Percentiles rank a stretch among this genome's conserved stretches.
phyloP scores from a whole-genome alignment of 2,113 vertebrate species.

The Myrmecobius fasciatus region DNA sequence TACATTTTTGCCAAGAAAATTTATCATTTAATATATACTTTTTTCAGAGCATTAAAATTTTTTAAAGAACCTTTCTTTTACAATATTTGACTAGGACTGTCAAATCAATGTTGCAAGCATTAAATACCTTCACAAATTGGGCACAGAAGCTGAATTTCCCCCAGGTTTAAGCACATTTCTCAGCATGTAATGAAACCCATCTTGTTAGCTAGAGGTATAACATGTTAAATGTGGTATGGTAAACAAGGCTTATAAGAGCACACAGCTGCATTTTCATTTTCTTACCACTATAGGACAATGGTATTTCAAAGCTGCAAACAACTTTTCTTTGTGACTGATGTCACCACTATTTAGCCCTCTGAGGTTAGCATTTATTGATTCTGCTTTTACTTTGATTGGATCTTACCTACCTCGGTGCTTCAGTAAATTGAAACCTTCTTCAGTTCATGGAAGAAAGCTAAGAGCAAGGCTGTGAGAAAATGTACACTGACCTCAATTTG shows the following conservation, averaged over 20 bases:
- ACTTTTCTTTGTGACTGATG: conserved; percentile 80
- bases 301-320: conserved; percentile 75
- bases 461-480: conserved; percentile 84
- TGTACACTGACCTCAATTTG: conserved; percentile 86
- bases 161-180: not conserved
- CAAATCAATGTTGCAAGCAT: not conserved
- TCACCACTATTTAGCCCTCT: conserved; percentile 80
- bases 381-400: conserved; percentile 86
- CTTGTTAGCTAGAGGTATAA: conserved; percentile 44
- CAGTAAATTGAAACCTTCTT: conserved; percentile 87
- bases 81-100: not conserved
- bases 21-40: not conserved
- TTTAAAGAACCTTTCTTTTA: not conserved
- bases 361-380: conserved; percentile 86
- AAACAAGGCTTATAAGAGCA: conserved; percentile 71
- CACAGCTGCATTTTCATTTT: conserved; percentile 61
- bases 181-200: conserved; percentile 4
- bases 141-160: not conserved
- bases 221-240: conserved; percentile 59
- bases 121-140: not conserved
- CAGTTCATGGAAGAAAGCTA: conserved; percentile 84
- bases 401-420: conserved; percentile 85
- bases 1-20: not conserved
- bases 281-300: conserved; percentile 52
- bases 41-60: not conserved